Evolutionary conservation across 2,113 vertebrate genomes (phyloP), one percentile per base, ranked within the genome.

Genomic region (Colinus virginianus): DNA sequence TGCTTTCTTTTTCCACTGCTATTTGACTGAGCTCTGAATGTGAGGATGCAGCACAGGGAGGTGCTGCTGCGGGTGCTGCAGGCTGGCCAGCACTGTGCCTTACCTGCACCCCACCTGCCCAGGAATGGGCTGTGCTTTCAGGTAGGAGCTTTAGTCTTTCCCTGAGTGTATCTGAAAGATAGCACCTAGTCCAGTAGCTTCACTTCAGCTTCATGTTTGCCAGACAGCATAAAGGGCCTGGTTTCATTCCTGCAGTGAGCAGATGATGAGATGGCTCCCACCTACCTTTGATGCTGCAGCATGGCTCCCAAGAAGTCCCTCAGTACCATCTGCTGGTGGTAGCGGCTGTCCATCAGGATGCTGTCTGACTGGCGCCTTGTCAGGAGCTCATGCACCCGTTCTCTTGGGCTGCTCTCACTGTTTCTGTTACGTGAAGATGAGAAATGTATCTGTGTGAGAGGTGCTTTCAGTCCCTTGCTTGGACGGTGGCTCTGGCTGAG

Each of bases 221-320:
- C 77, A 85, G 64, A 28, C 38, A 80, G 68, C 28, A 77, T 1
- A 7, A 30, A 53, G 55, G 72, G 46, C 22, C 90, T 85, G 84
- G 75, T 62, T 23, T 26, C 84, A 34, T 16, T 87, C 53, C 68
- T 68, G 78, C 0, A 0, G 62, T 4, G 56, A 78, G 80, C 43
- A 67, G 86, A 45, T 49, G 42, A 72, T 56, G 55, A 45, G 2
- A 17, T 32, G 69, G 32, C 19, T 68, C 34, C 30, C 64, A 87
- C 93, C 75, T 90, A 98, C 98, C 97, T 96, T 5, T 90, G 95
- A 26, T 86, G 96, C 63, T 96, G 97, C 83, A 94, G 72, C 68
- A 98, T 76, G 88, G 97, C 93, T 87, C 79, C 96, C 95, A 97
- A 89, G 92, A 96, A 90, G 90, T 96, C 96, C 80, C 96, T 96